phyloP scores from a whole-genome alignment of 2,888 invertebrate genomes.

The Frankliniella intonsa region DNA sequence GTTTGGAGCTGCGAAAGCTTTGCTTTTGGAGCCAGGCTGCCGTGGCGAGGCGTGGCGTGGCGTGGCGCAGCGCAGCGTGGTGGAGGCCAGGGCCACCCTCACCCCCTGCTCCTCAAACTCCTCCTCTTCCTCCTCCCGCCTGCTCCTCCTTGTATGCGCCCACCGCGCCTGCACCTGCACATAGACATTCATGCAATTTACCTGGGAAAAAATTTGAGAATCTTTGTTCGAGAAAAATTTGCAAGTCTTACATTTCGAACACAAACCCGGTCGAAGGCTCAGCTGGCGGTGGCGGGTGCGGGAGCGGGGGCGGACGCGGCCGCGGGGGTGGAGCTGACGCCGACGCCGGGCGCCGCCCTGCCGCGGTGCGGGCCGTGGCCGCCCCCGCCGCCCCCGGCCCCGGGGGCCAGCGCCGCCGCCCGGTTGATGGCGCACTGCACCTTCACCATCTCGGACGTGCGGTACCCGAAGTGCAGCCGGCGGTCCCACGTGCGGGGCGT shows the following conservation, averaged over 20 bases:
- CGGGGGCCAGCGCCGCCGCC: not conserved
- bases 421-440: slow-evolving; percentile 6
- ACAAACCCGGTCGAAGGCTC: too few species aligned
- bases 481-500: not conserved
- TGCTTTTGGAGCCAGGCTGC: not conserved
- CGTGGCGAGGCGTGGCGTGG: not conserved
- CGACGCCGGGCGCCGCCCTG: not conserved
- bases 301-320: not conserved
- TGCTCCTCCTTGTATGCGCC: too few species aligned
- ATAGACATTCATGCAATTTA: too few species aligned
- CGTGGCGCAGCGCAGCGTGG: not conserved
- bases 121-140: too few species aligned
- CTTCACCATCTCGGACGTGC: not conserved
- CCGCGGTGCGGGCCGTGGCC: not conserved
- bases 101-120: too few species aligned
- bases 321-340: not conserved
- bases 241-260: too few species aligned
- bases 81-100: not conserved
- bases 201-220: too few species aligned
- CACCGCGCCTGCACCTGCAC: too few species aligned
- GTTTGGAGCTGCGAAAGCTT: too few species aligned
- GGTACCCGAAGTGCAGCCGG: not conserved
- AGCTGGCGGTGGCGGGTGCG: not conserved
- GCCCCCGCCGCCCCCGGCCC: not conserved
- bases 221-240: too few species aligned